Evolutionary conservation across 2,888 invertebrate genomes (phyloP).

Genomic region (Drosophila ustulata): DNA sequence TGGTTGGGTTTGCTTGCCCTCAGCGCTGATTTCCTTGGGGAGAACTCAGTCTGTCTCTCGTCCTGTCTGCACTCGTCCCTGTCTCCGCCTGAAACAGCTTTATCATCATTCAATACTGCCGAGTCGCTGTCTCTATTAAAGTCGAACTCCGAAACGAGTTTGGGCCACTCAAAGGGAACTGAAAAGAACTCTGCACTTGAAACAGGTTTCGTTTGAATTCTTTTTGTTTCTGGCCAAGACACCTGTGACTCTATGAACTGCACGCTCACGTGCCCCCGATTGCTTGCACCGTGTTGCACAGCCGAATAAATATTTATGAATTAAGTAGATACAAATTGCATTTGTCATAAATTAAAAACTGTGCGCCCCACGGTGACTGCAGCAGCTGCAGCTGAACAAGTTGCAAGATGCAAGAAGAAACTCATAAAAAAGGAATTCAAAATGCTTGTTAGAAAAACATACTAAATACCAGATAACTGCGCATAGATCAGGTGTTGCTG

Average conservation of each 20-base stretch:
- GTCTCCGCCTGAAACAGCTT: conserved; percentile 44
- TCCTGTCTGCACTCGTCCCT: conserved; percentile 33
- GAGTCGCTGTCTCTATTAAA: conserved; percentile 59
- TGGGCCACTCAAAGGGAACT: conserved; percentile 20
- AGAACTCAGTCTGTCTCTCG: conserved; percentile 41
- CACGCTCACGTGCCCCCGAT: conserved; percentile 62
- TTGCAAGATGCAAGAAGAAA: conserved; percentile 6
- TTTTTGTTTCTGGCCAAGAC: conserved; percentile 29
- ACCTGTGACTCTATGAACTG: conserved; percentile 53
- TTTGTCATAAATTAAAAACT: conserved; percentile 57
- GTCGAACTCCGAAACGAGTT: conserved; percentile 61
- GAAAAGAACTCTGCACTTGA: conserved; percentile 28
- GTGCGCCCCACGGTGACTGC: conserved; percentile 35
- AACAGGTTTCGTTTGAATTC: conserved; percentile 44
- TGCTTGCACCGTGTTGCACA: conserved; percentile 36
- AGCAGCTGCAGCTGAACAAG: conserved; percentile 40
- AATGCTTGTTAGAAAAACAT: conserved; percentile 29
- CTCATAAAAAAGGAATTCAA: conserved; percentile 21
- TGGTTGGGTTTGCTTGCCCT: conserved; percentile 57
- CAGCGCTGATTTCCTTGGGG: conserved; percentile 68
- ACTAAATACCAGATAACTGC: conserved; percentile 39
- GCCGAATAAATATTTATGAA: conserved; percentile 66
- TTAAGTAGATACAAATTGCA: conserved; percentile 72
- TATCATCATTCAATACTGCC: conserved; percentile 20
- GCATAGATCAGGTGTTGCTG: conserved; percentile 64